phyloP scores from a whole-genome alignment of 2,113 vertebrate species.

The Lonchura striata region DNA sequence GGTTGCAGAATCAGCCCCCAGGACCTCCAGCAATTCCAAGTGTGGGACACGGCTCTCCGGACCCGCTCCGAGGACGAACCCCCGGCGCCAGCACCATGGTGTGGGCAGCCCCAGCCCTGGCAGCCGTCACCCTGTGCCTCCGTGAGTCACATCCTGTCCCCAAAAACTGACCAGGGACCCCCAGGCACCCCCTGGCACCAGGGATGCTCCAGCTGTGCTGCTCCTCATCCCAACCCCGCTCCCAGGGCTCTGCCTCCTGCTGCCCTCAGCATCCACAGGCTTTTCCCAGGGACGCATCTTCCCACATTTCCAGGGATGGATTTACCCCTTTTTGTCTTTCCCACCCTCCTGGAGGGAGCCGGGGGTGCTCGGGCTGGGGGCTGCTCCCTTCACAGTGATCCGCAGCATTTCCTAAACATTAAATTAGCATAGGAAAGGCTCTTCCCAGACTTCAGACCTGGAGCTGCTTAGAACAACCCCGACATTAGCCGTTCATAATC shows the following conservation, averaged over 20 bases:
- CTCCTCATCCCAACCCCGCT: neutral
- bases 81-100: neutral
- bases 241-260: neutral
- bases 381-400: fast-evolving
- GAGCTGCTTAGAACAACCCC: neutral
- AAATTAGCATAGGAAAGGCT: neutral
- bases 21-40: neutral
- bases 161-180: neutral
- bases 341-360: fast-evolving
- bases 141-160: neutral
- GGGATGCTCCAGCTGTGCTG: neutral
- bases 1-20: neutral
- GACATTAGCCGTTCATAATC: fast-evolving
- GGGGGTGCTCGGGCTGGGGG: neutral
- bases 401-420: neutral
- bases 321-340: neutral
- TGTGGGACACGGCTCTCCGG: fast-evolving
- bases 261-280: fast-evolving
- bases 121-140: neutral
- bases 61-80: neutral
- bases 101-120: neutral
- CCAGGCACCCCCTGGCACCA: fast-evolving
- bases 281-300: neutral
- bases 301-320: neutral
- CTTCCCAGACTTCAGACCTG: neutral